Percentiles rank a stretch among this genome's conserved stretches.
Evolutionary conservation across 1,140 invertebrate genomes (phyloP).

Genomic region (Panulirus ornatus): DNA sequence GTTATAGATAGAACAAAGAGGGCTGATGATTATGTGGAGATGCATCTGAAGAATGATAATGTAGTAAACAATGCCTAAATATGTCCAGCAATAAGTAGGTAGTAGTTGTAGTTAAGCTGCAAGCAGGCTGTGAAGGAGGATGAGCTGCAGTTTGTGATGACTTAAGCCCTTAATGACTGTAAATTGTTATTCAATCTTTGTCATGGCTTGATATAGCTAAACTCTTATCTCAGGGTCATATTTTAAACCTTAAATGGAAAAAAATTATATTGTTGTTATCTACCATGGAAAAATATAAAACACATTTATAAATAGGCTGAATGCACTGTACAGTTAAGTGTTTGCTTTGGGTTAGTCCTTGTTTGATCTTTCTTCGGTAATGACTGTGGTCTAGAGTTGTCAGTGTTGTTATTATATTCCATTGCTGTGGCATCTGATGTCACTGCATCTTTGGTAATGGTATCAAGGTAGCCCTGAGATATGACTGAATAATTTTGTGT

Average conservation of each 20-base stretch:
- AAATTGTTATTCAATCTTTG: background rate
- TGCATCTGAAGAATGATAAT: background rate
- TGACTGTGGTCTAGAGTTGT: no score
- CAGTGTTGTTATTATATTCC: no score
- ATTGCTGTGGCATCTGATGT: no score
- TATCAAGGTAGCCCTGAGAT: no score
- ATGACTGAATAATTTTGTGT: no score
- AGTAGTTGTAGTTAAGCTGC: slow-evolving; percentile 35
- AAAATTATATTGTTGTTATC: no score
- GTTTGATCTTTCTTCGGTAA: no score
- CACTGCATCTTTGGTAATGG: no score
- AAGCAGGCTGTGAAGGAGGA: slow-evolving; percentile 47
- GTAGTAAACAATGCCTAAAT: slow-evolving; percentile 40
- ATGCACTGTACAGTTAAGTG: no score
- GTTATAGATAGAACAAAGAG: background rate
- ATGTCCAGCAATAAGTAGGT: slow-evolving; percentile 45
- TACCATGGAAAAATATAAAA: no score
- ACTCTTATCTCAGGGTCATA: background rate
- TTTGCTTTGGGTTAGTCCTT: no score
- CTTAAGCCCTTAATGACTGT: slow-evolving; percentile 16
- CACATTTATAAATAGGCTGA: no score
- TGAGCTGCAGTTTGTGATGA: background rate
- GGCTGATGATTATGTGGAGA: background rate
- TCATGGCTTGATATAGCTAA: background rate
- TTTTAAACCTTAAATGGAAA: background rate